Evolutionary conservation across 2,113 vertebrate species (phyloP), one percentile per base, ranked within the genome.

Genomic region (Oenanthe melanoleuca): DNA sequence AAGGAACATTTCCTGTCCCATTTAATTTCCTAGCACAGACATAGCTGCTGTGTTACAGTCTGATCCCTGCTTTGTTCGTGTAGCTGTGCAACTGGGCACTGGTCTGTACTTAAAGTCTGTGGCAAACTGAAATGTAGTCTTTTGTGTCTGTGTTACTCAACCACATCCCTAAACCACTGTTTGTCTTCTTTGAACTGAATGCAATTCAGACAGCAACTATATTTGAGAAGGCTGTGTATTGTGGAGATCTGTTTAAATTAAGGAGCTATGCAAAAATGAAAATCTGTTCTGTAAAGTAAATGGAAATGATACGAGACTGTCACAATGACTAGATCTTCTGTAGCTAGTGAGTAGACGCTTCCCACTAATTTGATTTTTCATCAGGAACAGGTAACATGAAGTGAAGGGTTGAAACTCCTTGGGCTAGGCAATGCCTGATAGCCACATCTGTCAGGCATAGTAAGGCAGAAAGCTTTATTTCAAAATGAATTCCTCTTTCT

Each of bases 1-100:
- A 75, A 93, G 84, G 92, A 93, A 75, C 90, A 67, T 92, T 95
- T 95, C 96, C 96, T 94, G 88, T 93, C 92, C 96, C 74, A 91
- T 94, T 94, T 92, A 88, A 90, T 96, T 95, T 95, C 91, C 89
- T 85, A 87, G 84, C 93, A 82, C 91, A 95, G 94, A 92, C 96
- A 81, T 81, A 84, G 93, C 80, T 17, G 1, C 89, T 91, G 93
- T 89, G 89, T 93, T 82, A 64, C 91, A 93, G 94, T 89, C 91
- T 87, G 93, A 92, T 89, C 95, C 78, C 70, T 89, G 84, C 86
- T 95, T 95, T 95, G 91, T 92, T 92, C 80, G 6, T 77, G 89
- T 91, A 89, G 94, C 96, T 55, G 77, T 88, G 93, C 86, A 56
- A 88, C 80, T 89, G 80, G 67, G 83, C 77, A 88, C n/a, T 91